Base-by-base conservation (phyloP, 2,113 vertebrate genomes). In the Thamnophis sirtalis region DNA sequence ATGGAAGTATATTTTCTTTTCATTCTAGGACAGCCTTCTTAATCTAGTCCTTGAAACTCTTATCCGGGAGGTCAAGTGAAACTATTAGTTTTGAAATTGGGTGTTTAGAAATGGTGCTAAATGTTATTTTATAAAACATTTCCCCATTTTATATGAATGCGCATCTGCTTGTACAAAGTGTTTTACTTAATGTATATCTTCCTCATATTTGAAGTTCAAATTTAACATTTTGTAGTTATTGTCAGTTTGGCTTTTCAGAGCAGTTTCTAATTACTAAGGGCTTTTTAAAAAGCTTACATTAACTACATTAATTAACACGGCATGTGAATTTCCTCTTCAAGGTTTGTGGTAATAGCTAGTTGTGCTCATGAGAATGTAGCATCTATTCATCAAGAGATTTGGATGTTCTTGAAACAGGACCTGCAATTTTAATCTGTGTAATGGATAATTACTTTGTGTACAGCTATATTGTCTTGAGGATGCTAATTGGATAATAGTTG, bases 381-480 rank as follows among this genome's bases (percentile, higher is more conserved):
- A n/a, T 89, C 56, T 84, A 38, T 86, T 5, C 89, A 56, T 89
- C 56, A 93, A 93, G 92, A 1, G 9, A 92, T 43, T 86, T 91
- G 28, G 63, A 68, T 87, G 91, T 94, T 95, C 56, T 90, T 94
- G 53, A 28, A 93, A 92, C 33, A 22, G 73, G 90, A 60, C 19
- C 4, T 89, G 90, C 60, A 22, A 53, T 89, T 55, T 50, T 43
- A 89, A 1, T 86, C 84, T 26, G 60, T 85, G 51, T 84, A 91
- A 51, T 88, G 4, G 80, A 90, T 91, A 90, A 91, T 54, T 43
- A 2, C 38, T 2, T 88, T 85, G 55, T 58, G 43, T 93, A 84
- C 28, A 89, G 68, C 50, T 55, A 68, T 49, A 73, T 86, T 49
- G 13, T 86, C 68, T 56, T 89, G 17, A 54, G 87, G 90, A 92